Evolutionary conservation across 2,888 invertebrate species (phyloP), one percentile per base, ranked within the genome.

Genomic region (Ennomos fuscantarius): DNA sequence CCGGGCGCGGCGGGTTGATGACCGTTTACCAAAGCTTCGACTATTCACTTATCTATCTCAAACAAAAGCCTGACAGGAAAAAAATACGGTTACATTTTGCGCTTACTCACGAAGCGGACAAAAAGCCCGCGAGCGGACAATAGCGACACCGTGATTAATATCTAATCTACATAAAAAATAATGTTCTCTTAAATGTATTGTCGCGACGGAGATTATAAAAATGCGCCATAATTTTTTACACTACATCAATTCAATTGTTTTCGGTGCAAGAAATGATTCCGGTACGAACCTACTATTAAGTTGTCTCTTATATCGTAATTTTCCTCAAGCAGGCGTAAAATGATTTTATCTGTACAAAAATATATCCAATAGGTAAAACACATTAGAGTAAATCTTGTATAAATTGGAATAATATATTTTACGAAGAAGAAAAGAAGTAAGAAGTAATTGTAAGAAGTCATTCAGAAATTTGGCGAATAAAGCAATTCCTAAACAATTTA

Each of bases 1-100:
- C 71, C 63, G 68, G 65, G 68, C 64, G 49, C 56, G 55, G 63
- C 74, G 78, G 87, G 86, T 86, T 81, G 84, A 82, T 81, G 86
- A 86, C 88, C 87, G 86, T 81, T 79, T 75, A 75, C 80, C 68
- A 73, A 78, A 76, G 74, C 66, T 72, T 72, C 69, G 76, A 74
- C 84, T 86, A 87, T 87, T 87, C 87, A 87, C 85, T 89, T 87
- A 89, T 88, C 87, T 86, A 75, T 70, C 76, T 79, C 85, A 87
- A 88, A 91, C 89, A 89, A 89, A 89, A 82, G 65, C 80, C 69
- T 70, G 60, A 65, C 56, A 62, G 66, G 69, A 65, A 79, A 82
- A 82, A 84, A 82, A 76, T 68, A 65, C 65, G 74, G 72, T 75
- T 72, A 72, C 75, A 79, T 79, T 82, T 84, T 84, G 78, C 82